A percentile compares a stretch with the other conserved stretches of the same genome.
Conservation (phyloP, 2,797 vertebrate species). For the Megaceryle alcyon region DNA sequence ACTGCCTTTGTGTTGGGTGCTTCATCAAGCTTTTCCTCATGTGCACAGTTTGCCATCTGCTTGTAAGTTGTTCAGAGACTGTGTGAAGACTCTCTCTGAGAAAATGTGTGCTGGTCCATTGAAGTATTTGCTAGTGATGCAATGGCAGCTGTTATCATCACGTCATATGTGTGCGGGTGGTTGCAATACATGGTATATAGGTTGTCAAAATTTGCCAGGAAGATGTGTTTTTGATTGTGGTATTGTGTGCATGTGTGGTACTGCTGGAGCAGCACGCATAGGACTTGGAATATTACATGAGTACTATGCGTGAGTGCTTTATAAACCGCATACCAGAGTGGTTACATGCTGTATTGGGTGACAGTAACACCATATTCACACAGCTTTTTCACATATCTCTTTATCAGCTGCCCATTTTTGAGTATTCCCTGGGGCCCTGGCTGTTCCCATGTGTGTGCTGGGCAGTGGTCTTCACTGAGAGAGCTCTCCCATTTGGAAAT, state of each 20-base stretch:
- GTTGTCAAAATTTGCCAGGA: constrained; percentile 70
- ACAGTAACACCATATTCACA: constrained; percentile 67
- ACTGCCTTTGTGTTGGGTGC: constrained; percentile 45
- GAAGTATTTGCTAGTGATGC: constrained; percentile 68
- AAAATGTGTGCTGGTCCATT: constrained; percentile 60
- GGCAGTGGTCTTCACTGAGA: constrained; percentile 8
- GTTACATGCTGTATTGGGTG: constrained; percentile 72
- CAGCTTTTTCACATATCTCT: constrained; percentile 65
- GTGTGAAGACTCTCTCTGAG: constrained; percentile 64
- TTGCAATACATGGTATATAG: constrained; percentile 70
- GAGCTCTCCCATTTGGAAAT: background rate
- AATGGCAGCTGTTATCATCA: constrained; percentile 73
- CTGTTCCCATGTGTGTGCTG: constrained; percentile 25
- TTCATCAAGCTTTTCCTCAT: constrained; percentile 63
- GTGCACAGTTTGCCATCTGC: constrained; percentile 60
- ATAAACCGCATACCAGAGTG: constrained; percentile 71
- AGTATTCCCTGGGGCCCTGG: background rate
- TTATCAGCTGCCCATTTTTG: constrained; percentile 57
- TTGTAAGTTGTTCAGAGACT: constrained; percentile 56
- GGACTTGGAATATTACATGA: constrained; percentile 65
- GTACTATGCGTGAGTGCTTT: constrained; percentile 65
- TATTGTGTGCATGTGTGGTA: constrained; percentile 72
- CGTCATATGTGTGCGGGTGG: constrained; percentile 71
- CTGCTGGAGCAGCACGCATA: constrained; percentile 72
- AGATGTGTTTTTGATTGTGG: constrained; percentile 75